Conservation (phyloP, 37 sponge, comb jelly and placozoan species). For the Bolinopsis microptera region DNA sequence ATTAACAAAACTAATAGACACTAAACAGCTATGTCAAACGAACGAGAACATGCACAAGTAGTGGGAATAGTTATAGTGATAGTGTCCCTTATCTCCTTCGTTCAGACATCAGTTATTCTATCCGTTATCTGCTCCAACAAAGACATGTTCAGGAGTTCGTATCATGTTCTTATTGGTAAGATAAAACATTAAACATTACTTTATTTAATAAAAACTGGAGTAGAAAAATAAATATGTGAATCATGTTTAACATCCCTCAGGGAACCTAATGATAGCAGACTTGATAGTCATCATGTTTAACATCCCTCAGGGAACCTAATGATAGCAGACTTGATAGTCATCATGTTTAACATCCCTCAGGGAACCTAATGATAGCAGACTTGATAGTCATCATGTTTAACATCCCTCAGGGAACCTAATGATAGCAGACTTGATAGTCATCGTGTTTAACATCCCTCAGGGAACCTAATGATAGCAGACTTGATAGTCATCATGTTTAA, state of each 20-base stretch:
- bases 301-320: background rate
- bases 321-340: background rate
- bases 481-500: no score
- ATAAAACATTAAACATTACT: background rate
- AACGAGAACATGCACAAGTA: background rate
- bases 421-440: background rate
- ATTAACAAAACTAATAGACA: no score
- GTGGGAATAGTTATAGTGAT: background rate
- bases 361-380: background rate
- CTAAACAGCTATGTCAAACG: background rate
- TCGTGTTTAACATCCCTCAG: no score
- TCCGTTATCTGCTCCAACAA: background rate
- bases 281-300: background rate
- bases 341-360: no score
- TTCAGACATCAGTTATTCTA: background rate
- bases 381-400: no score
- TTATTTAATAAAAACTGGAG: background rate
- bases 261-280: background rate
- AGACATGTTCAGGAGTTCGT: background rate
- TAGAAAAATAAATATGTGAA: background rate
- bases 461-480: background rate
- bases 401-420: no score
- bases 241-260: background rate
- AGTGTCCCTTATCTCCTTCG: background rate
- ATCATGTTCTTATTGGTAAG: conserved; percentile 24